phyloP scores from a whole-genome alignment of 2,888 invertebrate genomes.

The Agapostemon virescens region DNA sequence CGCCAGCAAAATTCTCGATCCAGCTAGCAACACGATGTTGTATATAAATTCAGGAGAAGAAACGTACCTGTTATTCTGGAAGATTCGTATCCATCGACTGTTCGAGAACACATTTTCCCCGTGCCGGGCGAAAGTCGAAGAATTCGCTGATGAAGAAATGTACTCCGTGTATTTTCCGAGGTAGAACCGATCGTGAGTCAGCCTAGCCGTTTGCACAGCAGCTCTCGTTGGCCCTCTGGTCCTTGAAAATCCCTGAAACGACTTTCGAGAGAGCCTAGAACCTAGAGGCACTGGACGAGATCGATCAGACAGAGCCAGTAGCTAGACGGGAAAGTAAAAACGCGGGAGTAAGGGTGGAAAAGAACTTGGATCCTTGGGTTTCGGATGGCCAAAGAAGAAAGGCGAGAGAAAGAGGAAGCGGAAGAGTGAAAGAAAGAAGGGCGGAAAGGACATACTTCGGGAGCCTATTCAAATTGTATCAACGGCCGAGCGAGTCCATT shows the following conservation, averaged over 20 bases:
- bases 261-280: slow-evolving; percentile 45
- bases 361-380: not conserved
- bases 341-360: slow-evolving; percentile 9
- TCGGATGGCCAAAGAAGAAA: slow-evolving; percentile 5
- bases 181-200: slow-evolving; percentile 10
- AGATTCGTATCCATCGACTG: slow-evolving; percentile 1
- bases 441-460: not conserved
- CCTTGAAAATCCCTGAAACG: slow-evolving; percentile 60
- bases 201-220: slow-evolving; percentile 51
- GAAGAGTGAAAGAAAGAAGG: too few species aligned
- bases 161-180: not conserved
- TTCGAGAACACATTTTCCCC: not conserved
- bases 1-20: not conserved
- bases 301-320: slow-evolving; percentile 39
- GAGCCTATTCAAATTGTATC: slow-evolving; percentile 58
- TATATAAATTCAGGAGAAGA: not conserved
- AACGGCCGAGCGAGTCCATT: slow-evolving; percentile 58
- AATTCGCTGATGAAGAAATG: not conserved
- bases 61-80: not conserved
- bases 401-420: not conserved
- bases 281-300: slow-evolving; percentile 5
- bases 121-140: not conserved
- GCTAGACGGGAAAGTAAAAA: slow-evolving; percentile 20
- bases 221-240: slow-evolving; percentile 25
- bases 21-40: not conserved